Base-by-base conservation (phyloP, 1,140 invertebrate species). In the Fopius arisanus region DNA sequence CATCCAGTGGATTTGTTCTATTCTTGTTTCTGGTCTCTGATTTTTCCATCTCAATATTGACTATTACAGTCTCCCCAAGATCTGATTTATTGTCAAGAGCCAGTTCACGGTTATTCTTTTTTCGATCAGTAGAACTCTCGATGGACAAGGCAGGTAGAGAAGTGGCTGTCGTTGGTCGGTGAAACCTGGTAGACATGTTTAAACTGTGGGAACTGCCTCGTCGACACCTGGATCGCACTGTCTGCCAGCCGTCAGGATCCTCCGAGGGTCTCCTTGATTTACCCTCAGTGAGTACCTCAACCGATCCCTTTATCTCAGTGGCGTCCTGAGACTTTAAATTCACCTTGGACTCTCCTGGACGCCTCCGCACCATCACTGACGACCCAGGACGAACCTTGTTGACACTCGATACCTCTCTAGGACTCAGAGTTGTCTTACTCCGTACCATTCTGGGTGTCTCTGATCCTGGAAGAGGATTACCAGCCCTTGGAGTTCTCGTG, bases 211-310 rank as follows among this genome's bases (percentile, higher is more conserved):
- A 83, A 71, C 87, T 88, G n/a, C 85, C 83, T 75, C 86, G 79
- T 77, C 86, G 79, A 62, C 79, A 85, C 67, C 90, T 87, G 68
- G 90, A 87, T 7, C 91, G 88, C 0, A 93, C 92, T 7, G 90
- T 92, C 84, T 92, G 91, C 92, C 92, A 93, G 2, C 92, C 92
- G 72, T 92, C 88, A 54, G 72, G 78, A 67, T 87, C 86, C 9
- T 84, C 84, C 68, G 83, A 83, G 5, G 67, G 3, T 41, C 37
- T 33, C 48, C 82, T 83, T 1, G 67, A 28, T 37, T 41, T 74
- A 29, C 79, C 77, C 19, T 81, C 82, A 2, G 78, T 80, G 33
- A 83, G 72, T 7, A 82, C 82, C 65, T 88, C 87, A 5, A 83
- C 82, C 0, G 84, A 85, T n/a, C 78, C 74, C 54, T 80, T 82